phyloP scores from a whole-genome alignment of 2,113 vertebrate genomes.

The Sisor rabdophorus region DNA sequence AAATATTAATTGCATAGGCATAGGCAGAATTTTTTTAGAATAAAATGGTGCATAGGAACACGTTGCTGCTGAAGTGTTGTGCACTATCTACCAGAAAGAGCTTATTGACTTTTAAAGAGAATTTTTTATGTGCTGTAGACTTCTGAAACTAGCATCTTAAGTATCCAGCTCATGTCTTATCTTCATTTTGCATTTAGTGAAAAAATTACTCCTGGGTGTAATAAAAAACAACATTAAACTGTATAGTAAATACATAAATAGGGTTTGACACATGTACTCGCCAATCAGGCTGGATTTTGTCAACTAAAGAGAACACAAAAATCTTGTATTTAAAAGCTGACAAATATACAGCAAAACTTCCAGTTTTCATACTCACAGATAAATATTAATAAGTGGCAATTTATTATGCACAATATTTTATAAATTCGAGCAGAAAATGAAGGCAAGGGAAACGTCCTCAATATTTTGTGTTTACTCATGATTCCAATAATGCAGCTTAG shows the following conservation, averaged over 20 bases:
- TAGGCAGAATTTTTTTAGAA: constrained; percentile 49
- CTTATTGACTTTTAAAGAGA: constrained; percentile 62
- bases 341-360: too few relatives aligned
- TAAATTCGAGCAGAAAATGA: neutral
- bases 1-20: constrained; percentile 27
- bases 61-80: constrained; percentile 54
- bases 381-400: neutral
- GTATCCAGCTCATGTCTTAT: constrained; percentile 1
- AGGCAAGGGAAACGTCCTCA: neutral
- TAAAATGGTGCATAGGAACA: constrained; percentile 57
- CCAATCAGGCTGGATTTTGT: neutral
- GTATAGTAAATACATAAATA: neutral
- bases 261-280: neutral
- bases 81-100: constrained; percentile 54
- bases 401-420: too few relatives aligned
- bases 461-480: too few relatives aligned
- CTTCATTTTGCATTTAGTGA: neutral
- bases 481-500: neutral
- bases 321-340: too few relatives aligned
- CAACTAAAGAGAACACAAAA: neutral
- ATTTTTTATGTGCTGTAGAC: constrained; percentile 54
- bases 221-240: neutral
- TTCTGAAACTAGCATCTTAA: neutral
- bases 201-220: neutral
- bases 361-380: neutral